These are phyloP conservation scores for Falco punctatus DNA, from an alignment of 2,113 vertebrate genomes.

Conservation along the genomic window DNA sequence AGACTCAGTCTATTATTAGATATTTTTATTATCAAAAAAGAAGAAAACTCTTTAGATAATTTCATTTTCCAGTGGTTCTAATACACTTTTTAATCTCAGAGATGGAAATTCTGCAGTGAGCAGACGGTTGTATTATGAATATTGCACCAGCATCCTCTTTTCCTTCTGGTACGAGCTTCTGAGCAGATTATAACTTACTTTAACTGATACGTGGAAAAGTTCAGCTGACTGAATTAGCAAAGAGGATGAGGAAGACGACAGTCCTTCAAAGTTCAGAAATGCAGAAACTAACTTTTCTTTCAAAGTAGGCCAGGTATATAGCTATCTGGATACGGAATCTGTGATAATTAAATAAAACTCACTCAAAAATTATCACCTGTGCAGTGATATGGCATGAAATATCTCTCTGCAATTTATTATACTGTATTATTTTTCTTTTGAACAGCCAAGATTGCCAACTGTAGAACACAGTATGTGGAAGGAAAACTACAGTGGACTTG, in stretches of 20 bases:
- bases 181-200: background rate
- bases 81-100: background rate
- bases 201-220: background rate
- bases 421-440: background rate
- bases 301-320: background rate
- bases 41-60: background rate
- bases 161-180: background rate
- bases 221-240: background rate
- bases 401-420: background rate
- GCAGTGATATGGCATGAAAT: background rate
- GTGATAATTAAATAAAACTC: background rate
- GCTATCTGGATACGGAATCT: background rate
- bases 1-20: background rate
- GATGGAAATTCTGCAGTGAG: background rate
- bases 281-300: background rate
- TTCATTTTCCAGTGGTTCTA: background rate
- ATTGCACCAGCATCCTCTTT: background rate
- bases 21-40: background rate
- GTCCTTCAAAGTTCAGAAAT: background rate
- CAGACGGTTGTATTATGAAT: background rate
- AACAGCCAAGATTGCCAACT: background rate
- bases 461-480: background rate
- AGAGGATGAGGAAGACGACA: background rate
- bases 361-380: background rate
- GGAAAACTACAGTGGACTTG: background rate